phyloP scores from a whole-genome alignment of 2,888 invertebrate species.

The Helobdella robusta region DNA sequence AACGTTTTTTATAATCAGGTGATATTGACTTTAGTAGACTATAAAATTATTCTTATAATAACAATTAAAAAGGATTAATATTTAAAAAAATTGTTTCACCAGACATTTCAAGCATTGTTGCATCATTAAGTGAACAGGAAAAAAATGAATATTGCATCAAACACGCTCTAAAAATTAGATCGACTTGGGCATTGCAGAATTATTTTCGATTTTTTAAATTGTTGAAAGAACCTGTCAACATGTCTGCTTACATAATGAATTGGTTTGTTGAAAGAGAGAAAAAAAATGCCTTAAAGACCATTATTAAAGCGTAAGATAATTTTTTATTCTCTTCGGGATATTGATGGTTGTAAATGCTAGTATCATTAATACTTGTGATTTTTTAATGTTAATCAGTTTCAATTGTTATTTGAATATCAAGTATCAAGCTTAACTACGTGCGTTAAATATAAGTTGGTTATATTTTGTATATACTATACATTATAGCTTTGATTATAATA shows the following conservation, averaged over 20 bases:
- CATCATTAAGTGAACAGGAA: conserved; percentile 67
- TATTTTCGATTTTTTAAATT: conserved; percentile 83
- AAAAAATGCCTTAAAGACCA: conserved; percentile 76
- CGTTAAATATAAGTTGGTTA: background rate
- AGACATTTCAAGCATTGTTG: conserved; percentile 87
- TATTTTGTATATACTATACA: background rate
- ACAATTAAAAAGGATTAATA: background rate
- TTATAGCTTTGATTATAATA: background rate
- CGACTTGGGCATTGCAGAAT: conserved; percentile 86
- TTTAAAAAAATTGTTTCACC: conserved; percentile 34
- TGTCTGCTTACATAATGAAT: conserved; percentile 93
- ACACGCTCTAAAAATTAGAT: conserved; percentile 76
- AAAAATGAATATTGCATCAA: conserved; percentile 70
- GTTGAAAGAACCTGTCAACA: conserved; percentile 77
- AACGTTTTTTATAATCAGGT: background rate
- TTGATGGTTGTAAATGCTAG: conserved; percentile 5
- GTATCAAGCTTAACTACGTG: background rate
- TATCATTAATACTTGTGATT: background rate
- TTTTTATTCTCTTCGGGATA: background rate
- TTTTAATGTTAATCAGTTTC: too few species aligned
- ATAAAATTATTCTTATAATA: background rate
- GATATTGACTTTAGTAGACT: background rate
- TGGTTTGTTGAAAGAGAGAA: conserved; percentile 94
- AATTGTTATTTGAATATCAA: background rate
- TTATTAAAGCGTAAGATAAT: conserved; percentile 87